Conservation (phyloP, 2,113 vertebrate genomes). For the Ochotona curzoniae region DNA sequence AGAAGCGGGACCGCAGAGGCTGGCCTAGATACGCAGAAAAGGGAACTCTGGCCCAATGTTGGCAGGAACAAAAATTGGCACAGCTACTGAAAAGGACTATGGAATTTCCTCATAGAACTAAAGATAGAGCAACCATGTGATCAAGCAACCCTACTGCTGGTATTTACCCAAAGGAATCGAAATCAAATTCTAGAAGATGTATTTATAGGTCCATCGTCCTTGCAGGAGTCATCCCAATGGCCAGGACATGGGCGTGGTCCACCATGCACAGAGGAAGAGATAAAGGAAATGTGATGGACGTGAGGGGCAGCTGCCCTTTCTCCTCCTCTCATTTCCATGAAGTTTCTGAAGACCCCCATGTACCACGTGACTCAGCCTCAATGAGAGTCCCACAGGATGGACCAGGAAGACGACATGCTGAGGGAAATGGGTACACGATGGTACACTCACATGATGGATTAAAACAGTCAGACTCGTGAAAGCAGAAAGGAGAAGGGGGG, state of each 20-base stretch:
- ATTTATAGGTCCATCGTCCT: too few species aligned
- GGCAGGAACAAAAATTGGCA: too few species aligned
- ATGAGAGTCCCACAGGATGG: neutral
- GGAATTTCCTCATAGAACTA: neutral
- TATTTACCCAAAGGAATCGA: neutral
- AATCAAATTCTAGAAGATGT: neutral
- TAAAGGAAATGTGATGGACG: neutral
- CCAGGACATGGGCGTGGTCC: neutral
- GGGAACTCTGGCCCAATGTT: neutral
- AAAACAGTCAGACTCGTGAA: neutral
- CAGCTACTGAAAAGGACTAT: too few species aligned
- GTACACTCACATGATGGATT: neutral
- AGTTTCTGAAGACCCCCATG: too few species aligned
- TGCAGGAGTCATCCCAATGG: neutral
- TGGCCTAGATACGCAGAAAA: neutral
- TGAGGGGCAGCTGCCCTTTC: too few species aligned
- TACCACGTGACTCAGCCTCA: too few species aligned
- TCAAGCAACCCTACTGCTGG: neutral
- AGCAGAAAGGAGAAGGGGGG: neutral
- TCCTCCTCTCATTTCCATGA: too few species aligned
- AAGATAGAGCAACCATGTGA: neutral
- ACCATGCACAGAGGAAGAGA: neutral
- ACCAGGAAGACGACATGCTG: neutral
- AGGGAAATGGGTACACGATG: neutral
- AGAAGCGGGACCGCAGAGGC: neutral